Conservation (phyloP, 2,797 vertebrate species). For the Mormyrus proboscirostris region DNA sequence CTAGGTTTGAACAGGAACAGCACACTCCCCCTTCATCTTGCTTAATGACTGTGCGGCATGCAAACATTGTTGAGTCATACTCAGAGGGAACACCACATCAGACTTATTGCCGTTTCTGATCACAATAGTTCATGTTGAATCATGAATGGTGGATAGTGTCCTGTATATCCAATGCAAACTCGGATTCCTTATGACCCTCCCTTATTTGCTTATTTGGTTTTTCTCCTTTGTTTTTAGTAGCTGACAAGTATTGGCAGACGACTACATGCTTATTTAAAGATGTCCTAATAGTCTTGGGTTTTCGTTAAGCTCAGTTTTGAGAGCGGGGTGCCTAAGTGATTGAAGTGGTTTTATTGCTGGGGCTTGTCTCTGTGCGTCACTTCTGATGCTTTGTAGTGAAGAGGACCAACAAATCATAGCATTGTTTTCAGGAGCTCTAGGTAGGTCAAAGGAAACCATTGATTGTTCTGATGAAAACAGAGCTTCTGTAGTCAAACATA, state of each 20-base stretch:
- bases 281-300: not conserved
- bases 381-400: not conserved
- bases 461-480: slow-evolving; percentile 2
- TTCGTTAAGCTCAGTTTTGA: not conserved
- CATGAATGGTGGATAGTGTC: slow-evolving; percentile 1
- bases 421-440: slow-evolving; percentile 2
- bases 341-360: slow-evolving; percentile 9
- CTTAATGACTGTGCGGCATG: not conserved
- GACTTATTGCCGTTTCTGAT: not conserved
- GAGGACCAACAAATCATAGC: not conserved
- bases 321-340: not conserved
- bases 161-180: not conserved
- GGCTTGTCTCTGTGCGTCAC: not conserved
- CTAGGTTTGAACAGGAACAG: not conserved
- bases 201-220: not conserved
- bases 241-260: not conserved
- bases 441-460: slow-evolving; percentile 10
- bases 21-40: not conserved
- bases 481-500: not conserved
- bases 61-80: not conserved
- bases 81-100: not conserved
- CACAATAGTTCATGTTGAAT: not conserved
- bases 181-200: not conserved
- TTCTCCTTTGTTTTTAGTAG: not conserved
- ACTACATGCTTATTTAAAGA: not conserved